Conservation (phyloP, 2,888 invertebrate species). For the Pheosia gnoma region DNA sequence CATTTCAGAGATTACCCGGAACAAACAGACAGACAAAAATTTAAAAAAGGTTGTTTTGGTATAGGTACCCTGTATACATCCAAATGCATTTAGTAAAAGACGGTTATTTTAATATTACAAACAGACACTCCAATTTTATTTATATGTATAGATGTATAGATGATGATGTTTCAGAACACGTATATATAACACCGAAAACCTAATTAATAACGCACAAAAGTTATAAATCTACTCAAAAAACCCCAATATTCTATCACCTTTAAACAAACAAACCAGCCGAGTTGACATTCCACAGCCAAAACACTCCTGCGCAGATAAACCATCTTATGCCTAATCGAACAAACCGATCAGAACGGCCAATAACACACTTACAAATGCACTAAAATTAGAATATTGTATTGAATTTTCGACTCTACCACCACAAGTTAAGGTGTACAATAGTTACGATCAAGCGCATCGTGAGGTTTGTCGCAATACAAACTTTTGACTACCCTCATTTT, state of each 20-base stretch:
- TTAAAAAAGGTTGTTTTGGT: no score
- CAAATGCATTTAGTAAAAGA: background rate
- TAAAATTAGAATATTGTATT: background rate
- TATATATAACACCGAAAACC: background rate
- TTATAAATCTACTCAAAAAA: conserved; percentile 16
- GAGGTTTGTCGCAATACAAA: background rate
- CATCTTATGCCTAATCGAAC: conserved; percentile 70
- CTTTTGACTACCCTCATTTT: background rate
- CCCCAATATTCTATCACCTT: conserved; percentile 35
- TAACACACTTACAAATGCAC: conserved; percentile 22
- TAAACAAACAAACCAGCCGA: conserved; percentile 47
- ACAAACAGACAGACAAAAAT: no score
- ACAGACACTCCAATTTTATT: no score
- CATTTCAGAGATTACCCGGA: no score
- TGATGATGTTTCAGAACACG: no score
- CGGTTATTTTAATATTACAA: no score
- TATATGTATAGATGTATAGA: no score
- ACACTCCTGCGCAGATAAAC: conserved; percentile 66
- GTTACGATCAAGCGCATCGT: background rate
- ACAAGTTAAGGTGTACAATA: conserved; percentile 9
- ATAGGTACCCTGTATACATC: no score
- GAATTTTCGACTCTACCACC: conserved; percentile 6
- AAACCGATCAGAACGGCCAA: conserved; percentile 55
- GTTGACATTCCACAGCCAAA: conserved; percentile 64
- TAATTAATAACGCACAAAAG: background rate